A percentile compares a stretch with the other conserved stretches of the same genome.
Evolutionary conservation across 1,140 invertebrate species (phyloP).

Genomic region (Drosophila nigrodunni): DNA sequence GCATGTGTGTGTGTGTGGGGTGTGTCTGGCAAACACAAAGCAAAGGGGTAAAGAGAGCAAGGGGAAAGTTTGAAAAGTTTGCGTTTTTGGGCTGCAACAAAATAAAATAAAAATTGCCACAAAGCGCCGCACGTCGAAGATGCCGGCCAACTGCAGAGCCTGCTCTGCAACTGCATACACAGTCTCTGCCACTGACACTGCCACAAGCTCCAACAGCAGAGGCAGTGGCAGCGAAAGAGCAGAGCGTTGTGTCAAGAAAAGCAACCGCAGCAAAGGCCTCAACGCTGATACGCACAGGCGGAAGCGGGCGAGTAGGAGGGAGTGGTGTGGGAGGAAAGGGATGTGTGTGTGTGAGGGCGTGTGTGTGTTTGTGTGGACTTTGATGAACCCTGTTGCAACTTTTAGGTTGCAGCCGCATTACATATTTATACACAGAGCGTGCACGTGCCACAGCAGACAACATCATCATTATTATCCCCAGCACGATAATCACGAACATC

Average conservation of each 20-base stretch:
- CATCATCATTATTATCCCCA: conserved; percentile 13
- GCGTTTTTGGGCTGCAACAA: conserved; percentile 72
- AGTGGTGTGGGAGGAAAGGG: background rate
- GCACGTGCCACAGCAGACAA: conserved; percentile 32
- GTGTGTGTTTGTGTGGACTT: conserved; percentile 21
- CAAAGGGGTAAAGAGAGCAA: conserved; percentile 11
- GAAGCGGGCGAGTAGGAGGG: background rate
- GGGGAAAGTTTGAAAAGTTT: conserved; percentile 55
- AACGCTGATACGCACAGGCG: conserved; percentile 40
- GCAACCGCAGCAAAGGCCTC: conserved; percentile 75
- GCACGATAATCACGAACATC: background rate
- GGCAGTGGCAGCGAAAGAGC: conserved; percentile 17
- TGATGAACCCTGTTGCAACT: conserved; percentile 45
- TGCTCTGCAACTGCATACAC: background rate
- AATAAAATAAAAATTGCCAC: conserved; percentile 81
- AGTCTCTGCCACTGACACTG: conserved; percentile 2
- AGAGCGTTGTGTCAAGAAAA: conserved; percentile 62
- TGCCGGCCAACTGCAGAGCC: conserved; percentile 48
- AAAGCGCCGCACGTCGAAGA: conserved; percentile 73
- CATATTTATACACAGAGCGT: conserved; percentile 21
- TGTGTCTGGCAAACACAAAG: conserved; percentile 44
- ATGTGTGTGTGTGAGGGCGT: conserved; percentile 4
- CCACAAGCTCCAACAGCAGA: background rate
- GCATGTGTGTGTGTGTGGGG: conserved; percentile 9
- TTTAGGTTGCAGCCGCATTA: conserved; percentile 31